Evolutionary conservation across 1,140 invertebrate genomes (phyloP), one percentile per base, ranked within the genome.

Genomic region (Wiebesia pumilae): DNA sequence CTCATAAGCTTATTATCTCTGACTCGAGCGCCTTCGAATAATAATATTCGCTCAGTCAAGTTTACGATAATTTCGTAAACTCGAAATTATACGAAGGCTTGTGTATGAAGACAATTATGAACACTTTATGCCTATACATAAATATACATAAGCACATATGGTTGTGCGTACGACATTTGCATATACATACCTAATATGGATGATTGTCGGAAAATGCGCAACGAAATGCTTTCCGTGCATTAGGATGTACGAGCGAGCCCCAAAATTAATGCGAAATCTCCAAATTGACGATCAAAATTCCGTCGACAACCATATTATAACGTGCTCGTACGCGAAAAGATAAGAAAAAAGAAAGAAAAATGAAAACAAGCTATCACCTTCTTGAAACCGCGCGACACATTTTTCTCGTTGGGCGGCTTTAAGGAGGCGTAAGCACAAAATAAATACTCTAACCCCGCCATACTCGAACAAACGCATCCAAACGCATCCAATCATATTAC

Each of bases 151-250:
- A 75, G 24, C 40, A 67, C 58, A 10, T 54, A 80, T 58, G 47
- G 27, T 35, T 69, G 10, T 4, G 21, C 58, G 27, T 43, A 21
- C 19, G 24, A 43, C 19, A 85, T 85, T 85, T 85, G 83, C 83
- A 85, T 85, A 81, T 81, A 85, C 78, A 81, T 62, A 73, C 84
- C 43, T 40, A 83, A 69, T 69, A 69, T 16, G 83, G 58, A 81
- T 71, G 77, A 81, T 85, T 81, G 81, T 85, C 83, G 77, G 75
- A 80, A 85, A 81, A 81, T 85, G 78, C 43, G 78, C 38, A 80
- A 77, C 43, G 83, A 84, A 54, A 16, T 35, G 33, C 38, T 47
- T 40, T n/a, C 1, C 65, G 40, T 30, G 21, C 27, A 67, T 69
- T 47, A 47, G 62, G 35, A 38, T 71, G 69, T 71, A 71, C 69